Conservation (phyloP, 1,140 invertebrate species). For the Drosophila parabipectinata region DNA sequence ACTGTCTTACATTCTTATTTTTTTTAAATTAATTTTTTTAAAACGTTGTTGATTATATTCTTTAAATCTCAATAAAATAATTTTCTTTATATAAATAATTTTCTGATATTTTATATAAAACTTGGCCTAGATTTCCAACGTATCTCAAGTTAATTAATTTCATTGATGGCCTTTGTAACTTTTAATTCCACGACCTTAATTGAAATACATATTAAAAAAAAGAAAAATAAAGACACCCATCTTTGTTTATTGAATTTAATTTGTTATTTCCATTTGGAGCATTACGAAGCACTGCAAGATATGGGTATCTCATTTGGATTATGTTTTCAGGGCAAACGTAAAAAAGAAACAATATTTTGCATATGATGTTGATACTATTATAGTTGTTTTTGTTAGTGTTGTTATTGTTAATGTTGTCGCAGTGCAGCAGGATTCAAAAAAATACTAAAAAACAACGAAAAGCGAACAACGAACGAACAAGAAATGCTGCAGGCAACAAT, state of each 20-base stretch:
- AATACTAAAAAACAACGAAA: conserved; percentile 7
- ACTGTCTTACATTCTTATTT: no score
- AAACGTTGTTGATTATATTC: no score
- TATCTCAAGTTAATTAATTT: no score
- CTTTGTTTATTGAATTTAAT: conserved; percentile 45
- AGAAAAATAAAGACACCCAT: background rate
- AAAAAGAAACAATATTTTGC: conserved; percentile 37
- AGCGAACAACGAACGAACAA: conserved; percentile 17
- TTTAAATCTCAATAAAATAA: no score
- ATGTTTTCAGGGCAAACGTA: conserved; percentile 22
- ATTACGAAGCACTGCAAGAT: conserved; percentile 7
- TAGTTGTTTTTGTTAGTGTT: background rate
- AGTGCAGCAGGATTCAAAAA: conserved; percentile 41
- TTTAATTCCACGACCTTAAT: no score
- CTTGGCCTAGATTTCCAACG: no score
- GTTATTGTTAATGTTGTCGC: conserved; percentile 39
- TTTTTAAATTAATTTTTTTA: no score
- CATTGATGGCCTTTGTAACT: no score
- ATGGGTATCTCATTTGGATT: conserved; percentile 30
- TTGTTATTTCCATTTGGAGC: conserved; percentile 21
- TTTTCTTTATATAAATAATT: no score
- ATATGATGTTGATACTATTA: conserved; percentile 21
- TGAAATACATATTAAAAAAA: background rate
- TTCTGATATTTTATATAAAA: no score
- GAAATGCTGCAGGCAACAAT: conserved; percentile 55